A percentile compares a stretch with the other conserved stretches of the same genome.
These are phyloP conservation scores for Alosa sapidissima DNA, from an alignment of 2,797 vertebrate species.

Conservation along the genomic window DNA sequence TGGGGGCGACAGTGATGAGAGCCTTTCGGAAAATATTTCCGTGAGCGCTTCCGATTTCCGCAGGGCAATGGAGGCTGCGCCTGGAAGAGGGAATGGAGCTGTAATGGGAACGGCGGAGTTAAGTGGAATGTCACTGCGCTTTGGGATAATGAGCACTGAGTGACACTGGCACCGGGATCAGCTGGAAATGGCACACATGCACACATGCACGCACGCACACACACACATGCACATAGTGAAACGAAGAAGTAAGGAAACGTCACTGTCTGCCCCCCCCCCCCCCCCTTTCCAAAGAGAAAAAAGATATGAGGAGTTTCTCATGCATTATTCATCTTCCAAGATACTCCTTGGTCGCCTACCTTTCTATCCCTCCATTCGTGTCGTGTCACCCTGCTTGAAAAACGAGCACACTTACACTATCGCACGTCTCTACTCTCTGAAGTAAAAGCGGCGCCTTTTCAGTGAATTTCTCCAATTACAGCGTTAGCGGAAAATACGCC, in stretches of 20 bases:
- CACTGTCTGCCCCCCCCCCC: not conserved
- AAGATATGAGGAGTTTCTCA: slow-evolving; percentile 33
- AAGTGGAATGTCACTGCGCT: slow-evolving; percentile 51
- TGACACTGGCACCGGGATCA: slow-evolving; percentile 42
- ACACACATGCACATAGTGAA: not conserved
- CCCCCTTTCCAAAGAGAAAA: slow-evolving; percentile 7
- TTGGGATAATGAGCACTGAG: slow-evolving; percentile 50
- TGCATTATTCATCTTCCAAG: slow-evolving; percentile 48
- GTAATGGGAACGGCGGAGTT: slow-evolving; percentile 45
- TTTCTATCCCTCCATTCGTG: not conserved
- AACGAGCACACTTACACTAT: not conserved
- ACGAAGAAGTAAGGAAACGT: not conserved
- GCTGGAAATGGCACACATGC: not conserved
- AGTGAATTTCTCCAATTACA: slow-evolving; percentile 22
- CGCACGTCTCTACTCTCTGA: not conserved
- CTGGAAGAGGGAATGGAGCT: slow-evolving; percentile 36
- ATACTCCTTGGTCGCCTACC: slow-evolving; percentile 24
- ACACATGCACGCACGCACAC: not conserved
- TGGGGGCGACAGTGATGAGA: slow-evolving; percentile 38
- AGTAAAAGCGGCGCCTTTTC: slow-evolving; percentile 1
- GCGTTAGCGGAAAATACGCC: not conserved
- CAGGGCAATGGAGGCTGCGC: slow-evolving; percentile 53
- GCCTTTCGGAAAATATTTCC: slow-evolving; percentile 44
- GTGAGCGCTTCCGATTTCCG: slow-evolving; percentile 49
- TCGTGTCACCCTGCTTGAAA: not conserved